Percentiles rank a stretch among this genome's conserved stretches.
Conservation (phyloP, 2,797 vertebrate genomes). For the Myotis myotis region DNA sequence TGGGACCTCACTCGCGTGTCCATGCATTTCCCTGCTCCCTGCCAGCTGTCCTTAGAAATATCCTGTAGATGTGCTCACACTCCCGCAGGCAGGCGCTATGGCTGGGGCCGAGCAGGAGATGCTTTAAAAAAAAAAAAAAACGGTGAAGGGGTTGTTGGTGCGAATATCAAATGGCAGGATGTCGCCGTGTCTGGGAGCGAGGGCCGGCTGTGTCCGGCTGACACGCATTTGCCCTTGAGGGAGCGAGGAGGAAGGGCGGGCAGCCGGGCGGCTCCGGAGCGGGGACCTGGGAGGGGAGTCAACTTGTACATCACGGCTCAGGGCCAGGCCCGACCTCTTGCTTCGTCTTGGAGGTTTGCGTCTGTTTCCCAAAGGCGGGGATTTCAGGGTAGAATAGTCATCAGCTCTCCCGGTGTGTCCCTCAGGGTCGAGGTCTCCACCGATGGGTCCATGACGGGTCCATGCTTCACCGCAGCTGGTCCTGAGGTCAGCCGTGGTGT, state of each 20-base stretch:
- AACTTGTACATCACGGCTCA: not conserved
- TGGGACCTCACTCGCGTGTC: conserved; percentile 84
- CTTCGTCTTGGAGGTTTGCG: too few relatives aligned
- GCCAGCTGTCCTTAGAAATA: conserved; percentile 81
- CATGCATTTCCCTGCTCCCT: conserved; percentile 81
- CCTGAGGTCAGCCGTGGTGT: too few relatives aligned
- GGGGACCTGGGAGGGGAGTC: not conserved
- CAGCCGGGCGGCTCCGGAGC: not conserved
- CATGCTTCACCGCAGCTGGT: too few relatives aligned
- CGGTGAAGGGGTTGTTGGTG: conserved; percentile 53
- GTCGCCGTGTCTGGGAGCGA: conserved; percentile 17
- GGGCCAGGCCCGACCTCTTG: not conserved
- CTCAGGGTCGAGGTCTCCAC: too few relatives aligned
- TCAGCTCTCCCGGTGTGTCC: too few relatives aligned
- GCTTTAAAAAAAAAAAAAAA: not conserved
- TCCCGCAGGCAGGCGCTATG: conserved; percentile 56
- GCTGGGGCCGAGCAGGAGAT: conserved; percentile 25
- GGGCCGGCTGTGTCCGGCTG: not conserved
- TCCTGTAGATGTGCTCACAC: conserved; percentile 78
- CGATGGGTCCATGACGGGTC: too few relatives aligned
- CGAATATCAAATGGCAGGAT: conserved; percentile 43
- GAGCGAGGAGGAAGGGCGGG: not conserved
- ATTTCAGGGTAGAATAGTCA: too few relatives aligned
- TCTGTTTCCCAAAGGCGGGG: too few relatives aligned
- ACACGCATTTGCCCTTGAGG: not conserved